Conservation (phyloP, 2,113 vertebrate species). For the Eulemur macaco region DNA sequence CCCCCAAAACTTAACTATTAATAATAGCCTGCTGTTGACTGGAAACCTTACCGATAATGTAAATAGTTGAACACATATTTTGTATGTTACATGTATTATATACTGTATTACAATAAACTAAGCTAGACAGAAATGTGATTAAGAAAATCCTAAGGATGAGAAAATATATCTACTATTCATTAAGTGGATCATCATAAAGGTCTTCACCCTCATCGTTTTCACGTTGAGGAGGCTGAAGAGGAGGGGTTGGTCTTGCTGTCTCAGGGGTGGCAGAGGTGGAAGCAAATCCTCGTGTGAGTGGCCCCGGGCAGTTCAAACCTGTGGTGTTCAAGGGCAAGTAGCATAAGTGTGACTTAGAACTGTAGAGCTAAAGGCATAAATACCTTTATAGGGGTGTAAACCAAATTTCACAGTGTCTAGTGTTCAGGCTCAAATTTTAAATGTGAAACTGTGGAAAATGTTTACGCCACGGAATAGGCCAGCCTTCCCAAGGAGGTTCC, state of each 20-base stretch:
- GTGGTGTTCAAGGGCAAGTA: no score
- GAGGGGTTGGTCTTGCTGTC: no score
- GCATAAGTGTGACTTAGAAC: neutral
- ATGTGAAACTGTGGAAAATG: neutral
- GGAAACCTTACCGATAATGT: neutral
- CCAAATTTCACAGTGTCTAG: neutral
- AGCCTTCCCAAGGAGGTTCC: neutral
- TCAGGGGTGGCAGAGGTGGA: no score
- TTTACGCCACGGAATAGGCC: neutral
- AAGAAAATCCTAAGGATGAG: no score
- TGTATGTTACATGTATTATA: neutral
- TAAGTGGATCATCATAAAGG: neutral
- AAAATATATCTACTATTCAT: neutral
- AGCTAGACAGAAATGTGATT: neutral
- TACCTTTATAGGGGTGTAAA: neutral
- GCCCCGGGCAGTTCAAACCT: no score
- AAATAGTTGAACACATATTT: neutral
- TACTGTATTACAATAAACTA: neutral
- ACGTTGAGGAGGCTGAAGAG: no score
- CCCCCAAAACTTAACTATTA: neutral
- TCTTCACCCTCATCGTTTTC: no score
- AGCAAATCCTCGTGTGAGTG: no score
- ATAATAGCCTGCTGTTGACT: neutral
- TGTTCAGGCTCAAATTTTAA: neutral
- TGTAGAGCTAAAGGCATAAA: neutral